Conservation (phyloP, 2,797 vertebrate species). For the Rhabdomys pumilio region DNA sequence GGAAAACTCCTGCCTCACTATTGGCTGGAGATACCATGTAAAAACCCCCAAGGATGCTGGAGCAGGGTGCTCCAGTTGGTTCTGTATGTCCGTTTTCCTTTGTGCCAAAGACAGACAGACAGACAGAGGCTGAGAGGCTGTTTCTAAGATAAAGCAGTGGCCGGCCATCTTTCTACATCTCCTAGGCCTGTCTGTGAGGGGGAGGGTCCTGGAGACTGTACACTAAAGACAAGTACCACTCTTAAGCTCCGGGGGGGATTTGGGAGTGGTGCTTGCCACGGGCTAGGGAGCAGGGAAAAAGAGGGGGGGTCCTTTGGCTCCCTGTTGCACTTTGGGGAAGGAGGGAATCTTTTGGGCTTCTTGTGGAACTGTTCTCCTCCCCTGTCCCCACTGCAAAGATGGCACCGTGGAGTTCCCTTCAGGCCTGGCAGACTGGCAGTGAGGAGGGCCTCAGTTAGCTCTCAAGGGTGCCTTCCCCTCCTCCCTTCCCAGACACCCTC, state of each 20-base stretch:
- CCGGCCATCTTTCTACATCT: conserved; percentile 7
- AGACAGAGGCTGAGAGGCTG: conserved; percentile 75
- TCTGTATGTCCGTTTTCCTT: conserved; percentile 75
- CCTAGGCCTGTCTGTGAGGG: conserved; percentile 14
- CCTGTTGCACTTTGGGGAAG: conserved; percentile 84
- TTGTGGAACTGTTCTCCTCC: background rate
- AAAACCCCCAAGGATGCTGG: conserved; percentile 61
- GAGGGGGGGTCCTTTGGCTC: conserved; percentile 59
- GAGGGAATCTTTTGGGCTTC: conserved; percentile 30
- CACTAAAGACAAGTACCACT: conserved; percentile 31
- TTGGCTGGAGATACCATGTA: conserved; percentile 58
- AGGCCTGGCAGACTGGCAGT: conserved; percentile 80
- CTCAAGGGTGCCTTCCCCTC: conserved; percentile 85
- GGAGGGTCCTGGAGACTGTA: conserved; percentile 2
- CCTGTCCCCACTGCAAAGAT: conserved; percentile 72
- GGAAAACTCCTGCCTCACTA: conserved; percentile 19
- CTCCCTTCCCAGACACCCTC: conserved; percentile 76
- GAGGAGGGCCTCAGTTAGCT: conserved; percentile 85
- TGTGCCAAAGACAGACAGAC: conserved; percentile 85
- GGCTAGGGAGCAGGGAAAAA: conserved; percentile 58
- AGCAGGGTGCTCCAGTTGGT: background rate
- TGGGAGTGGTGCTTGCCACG: conserved; percentile 59
- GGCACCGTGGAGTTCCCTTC: conserved; percentile 67
- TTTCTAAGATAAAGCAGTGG: conserved; percentile 65
- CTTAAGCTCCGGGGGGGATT: background rate